These are phyloP conservation scores for Columba guinea DNA, from an alignment of 2,797 vertebrate species.

Conservation along the genomic window DNA sequence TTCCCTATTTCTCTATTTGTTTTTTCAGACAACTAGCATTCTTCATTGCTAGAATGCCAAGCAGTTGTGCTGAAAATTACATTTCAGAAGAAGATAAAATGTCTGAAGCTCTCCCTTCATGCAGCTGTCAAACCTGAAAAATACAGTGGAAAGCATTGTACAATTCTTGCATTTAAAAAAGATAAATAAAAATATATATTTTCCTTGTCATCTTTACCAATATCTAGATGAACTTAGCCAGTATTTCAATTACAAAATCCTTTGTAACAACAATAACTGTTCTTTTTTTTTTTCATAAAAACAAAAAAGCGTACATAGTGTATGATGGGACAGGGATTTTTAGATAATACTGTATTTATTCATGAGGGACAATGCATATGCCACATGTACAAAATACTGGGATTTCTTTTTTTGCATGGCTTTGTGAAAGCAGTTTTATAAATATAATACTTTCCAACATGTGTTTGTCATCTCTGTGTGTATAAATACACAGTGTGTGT, in stretches of 20 bases:
- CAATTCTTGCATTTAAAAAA: not conserved
- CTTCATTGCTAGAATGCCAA: not conserved
- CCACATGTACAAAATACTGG: not conserved
- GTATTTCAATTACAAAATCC: slow-evolving; percentile 6
- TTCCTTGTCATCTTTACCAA: not conserved
- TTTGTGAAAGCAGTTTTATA: not conserved
- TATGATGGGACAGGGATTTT: not conserved
- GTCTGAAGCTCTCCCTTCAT: not conserved
- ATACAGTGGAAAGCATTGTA: not conserved
- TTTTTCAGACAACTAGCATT: not conserved
- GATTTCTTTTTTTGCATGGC: not conserved
- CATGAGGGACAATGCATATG: not conserved
- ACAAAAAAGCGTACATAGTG: not conserved
- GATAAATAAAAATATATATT: not conserved
- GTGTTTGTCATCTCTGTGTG: not conserved
- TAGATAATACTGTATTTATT: not conserved
- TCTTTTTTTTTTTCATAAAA: slow-evolving; percentile 1
- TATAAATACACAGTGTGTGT: not conserved
- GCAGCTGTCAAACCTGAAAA: not conserved
- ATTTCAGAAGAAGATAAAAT: not conserved
- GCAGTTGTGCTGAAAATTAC: not conserved
- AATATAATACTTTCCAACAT: not conserved
- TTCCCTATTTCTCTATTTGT: not conserved
- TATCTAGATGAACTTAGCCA: not conserved
- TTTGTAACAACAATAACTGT: not conserved